phyloP scores from a whole-genome alignment of 2,113 vertebrate species.

The Lates calcarifer region DNA sequence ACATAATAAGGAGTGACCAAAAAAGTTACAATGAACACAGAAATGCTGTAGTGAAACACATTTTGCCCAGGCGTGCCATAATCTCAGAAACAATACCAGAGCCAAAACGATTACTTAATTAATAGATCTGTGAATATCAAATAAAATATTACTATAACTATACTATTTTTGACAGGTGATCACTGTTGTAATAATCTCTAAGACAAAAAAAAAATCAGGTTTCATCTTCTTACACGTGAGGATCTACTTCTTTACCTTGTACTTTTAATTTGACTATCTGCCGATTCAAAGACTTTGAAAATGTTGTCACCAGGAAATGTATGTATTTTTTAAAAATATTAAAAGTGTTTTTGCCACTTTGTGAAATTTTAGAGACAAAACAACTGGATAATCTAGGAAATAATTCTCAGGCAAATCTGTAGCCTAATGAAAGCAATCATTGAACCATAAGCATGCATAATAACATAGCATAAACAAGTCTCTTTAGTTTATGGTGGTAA shows the following conservation, averaged over 20 bases:
- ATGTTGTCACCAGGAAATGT: too few species aligned
- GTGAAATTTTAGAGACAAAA: background rate
- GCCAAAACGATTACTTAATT: background rate
- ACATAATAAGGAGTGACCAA: background rate
- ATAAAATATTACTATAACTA: background rate
- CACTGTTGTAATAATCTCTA: background rate
- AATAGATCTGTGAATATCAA: background rate
- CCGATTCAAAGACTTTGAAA: too few species aligned
- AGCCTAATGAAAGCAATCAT: background rate
- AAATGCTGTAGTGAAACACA: too few species aligned
- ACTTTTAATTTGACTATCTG: too few species aligned
- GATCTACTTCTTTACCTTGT: background rate
- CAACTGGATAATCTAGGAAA: background rate
- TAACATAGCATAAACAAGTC: background rate
- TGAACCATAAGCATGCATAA: background rate
- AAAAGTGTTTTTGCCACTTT: background rate
- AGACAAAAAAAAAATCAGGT: background rate
- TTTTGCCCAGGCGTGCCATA: too few species aligned
- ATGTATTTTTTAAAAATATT: background rate
- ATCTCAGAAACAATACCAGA: background rate
- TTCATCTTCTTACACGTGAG: background rate
- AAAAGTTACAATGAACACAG: too few species aligned
- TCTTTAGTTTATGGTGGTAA: background rate
- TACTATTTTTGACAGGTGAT: too few species aligned
- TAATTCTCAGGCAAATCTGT: background rate